Percentiles rank a stretch among this genome's conserved stretches.
phyloP scores from a whole-genome alignment of 1,140 invertebrate species.

The Tenebrio molitor region DNA sequence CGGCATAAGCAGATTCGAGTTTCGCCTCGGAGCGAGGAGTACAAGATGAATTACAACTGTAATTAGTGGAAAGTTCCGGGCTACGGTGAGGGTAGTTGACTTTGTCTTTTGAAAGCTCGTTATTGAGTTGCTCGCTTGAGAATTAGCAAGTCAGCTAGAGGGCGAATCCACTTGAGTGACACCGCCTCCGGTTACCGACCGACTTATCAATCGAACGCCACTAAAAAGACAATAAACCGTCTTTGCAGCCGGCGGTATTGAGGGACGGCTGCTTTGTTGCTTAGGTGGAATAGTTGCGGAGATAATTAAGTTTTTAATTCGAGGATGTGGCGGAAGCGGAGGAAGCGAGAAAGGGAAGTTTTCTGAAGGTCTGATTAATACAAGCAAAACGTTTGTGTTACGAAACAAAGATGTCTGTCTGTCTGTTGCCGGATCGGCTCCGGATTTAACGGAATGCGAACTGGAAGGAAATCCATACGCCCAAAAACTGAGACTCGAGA shows the following conservation, averaged over 20 bases:
- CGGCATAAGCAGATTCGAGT: constrained; percentile 37
- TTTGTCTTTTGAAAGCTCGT: constrained; percentile 48
- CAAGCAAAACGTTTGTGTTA: background rate
- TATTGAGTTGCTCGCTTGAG: constrained; percentile 47
- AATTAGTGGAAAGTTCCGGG: constrained; percentile 47
- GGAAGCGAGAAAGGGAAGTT: background rate
- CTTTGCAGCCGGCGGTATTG: background rate
- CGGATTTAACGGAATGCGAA: no score
- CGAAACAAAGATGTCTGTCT: no score
- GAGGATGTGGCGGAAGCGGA: background rate
- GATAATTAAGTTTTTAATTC: background rate
- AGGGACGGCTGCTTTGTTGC: background rate
- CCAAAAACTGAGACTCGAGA: no score
- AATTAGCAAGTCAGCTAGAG: constrained; percentile 45
- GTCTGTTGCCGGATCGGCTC: no score
- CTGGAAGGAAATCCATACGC: no score
- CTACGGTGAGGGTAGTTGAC: constrained; percentile 41
- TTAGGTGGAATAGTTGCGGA: background rate
- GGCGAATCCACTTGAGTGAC: constrained; percentile 28
- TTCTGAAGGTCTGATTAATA: background rate
- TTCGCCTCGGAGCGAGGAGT: constrained; percentile 29
- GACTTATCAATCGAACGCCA: constrained; percentile 22
- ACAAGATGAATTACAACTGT: constrained; percentile 49
- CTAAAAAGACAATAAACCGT: constrained; percentile 5
- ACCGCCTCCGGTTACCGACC: background rate